These are phyloP conservation scores for Patiria miniata DNA, from an alignment of 35 echinoderm and acorn worm genomes.

Conservation along the genomic window DNA sequence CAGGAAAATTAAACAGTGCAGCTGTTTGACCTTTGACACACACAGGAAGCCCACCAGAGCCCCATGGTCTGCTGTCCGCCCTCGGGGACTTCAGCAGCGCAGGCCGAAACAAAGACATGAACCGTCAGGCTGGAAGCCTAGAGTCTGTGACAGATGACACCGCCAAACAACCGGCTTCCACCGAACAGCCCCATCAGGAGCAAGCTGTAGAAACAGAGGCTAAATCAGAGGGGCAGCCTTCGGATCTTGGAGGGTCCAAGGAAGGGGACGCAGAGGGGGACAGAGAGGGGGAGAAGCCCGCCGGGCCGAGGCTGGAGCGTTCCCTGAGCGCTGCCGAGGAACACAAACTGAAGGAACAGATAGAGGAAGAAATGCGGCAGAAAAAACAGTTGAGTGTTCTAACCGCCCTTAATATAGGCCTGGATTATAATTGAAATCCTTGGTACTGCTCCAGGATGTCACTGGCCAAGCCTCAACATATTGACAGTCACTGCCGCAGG, in stretches of 20 bases:
- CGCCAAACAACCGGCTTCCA: too few species aligned
- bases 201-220: neutral
- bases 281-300: neutral
- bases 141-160: too few species aligned
- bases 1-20: neutral
- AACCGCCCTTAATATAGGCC: too few species aligned
- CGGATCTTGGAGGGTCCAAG: neutral
- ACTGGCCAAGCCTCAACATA: too few species aligned
- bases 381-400: conserved; percentile 59
- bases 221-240: conserved; percentile 26
- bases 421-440: too few species aligned
- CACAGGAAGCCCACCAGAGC: neutral
- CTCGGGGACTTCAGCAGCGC: neutral
- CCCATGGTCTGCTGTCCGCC: neutral
- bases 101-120: neutral
- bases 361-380: conserved; percentile 56
- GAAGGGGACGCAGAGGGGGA: neutral
- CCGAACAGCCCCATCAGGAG: too few species aligned
- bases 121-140: too few species aligned
- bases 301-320: neutral
- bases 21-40: neutral
- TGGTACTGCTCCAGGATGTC: too few species aligned
- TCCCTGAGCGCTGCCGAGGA: conserved; percentile 14
- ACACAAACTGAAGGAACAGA: conserved; percentile 63
- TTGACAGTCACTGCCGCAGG: too few species aligned